Conservation (phyloP, 1,140 invertebrate genomes). For the Solen grandis region DNA sequence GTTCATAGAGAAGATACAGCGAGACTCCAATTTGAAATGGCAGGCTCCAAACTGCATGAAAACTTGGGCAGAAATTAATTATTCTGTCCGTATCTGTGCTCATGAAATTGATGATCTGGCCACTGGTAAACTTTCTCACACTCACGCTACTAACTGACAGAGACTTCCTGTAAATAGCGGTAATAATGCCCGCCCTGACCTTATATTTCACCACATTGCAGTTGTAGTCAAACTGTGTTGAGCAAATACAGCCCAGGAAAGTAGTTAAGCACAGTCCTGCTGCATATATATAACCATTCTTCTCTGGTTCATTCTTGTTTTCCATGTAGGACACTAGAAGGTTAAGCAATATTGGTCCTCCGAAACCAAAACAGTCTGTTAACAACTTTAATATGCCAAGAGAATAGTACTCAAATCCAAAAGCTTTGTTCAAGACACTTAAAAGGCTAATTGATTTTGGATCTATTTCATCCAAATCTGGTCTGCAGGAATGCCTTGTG, state of each 20-base stretch:
- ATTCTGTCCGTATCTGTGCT: conserved; percentile 97
- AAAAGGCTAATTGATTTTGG: conserved; percentile 83
- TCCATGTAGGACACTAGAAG: conserved; percentile 91
- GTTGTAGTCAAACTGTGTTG: conserved; percentile 95
- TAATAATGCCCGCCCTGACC: conserved; percentile 91
- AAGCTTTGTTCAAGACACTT: conserved; percentile 89
- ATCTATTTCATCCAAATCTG: background rate
- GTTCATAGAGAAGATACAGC: conserved; percentile 82
- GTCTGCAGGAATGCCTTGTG: background rate
- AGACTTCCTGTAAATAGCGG: conserved; percentile 93
- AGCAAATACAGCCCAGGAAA: conserved; percentile 87
- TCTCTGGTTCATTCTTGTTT: conserved; percentile 85
- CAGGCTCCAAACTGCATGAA: conserved; percentile 98
- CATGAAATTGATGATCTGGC: conserved; percentile 98
- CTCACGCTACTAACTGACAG: conserved; percentile 73
- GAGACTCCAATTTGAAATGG: conserved; percentile 87
- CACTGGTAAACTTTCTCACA: conserved; percentile 85
- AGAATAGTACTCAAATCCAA: conserved; percentile 93
- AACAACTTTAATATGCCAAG: conserved; percentile 94
- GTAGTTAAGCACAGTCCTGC: conserved; percentile 83
- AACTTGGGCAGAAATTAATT: conserved; percentile 96
- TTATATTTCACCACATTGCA: conserved; percentile 93
- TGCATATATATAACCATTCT: conserved; percentile 90
- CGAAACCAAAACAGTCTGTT: conserved; percentile 91
- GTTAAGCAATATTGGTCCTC: conserved; percentile 93